Percentiles rank a stretch among this genome's conserved stretches.
phyloP scores from a whole-genome alignment of 2,113 vertebrate species.

The Paradoxurus hermaphroditus region DNA sequence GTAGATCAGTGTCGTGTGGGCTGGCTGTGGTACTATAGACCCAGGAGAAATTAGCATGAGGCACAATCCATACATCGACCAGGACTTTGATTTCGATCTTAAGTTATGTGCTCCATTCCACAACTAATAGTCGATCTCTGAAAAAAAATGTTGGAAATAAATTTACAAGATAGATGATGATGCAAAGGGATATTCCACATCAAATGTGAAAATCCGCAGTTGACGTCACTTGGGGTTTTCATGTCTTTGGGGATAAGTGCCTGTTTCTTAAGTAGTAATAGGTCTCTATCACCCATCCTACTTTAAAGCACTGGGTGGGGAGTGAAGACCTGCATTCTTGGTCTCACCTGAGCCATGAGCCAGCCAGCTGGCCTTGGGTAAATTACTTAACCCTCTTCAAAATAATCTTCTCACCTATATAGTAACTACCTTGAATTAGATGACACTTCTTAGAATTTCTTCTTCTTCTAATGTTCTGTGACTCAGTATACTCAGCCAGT shows the following conservation, averaged over 20 bases:
- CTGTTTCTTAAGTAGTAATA: background rate
- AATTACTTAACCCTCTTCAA: constrained; percentile 52
- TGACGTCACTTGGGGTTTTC: background rate
- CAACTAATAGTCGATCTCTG: background rate
- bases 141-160: background rate
- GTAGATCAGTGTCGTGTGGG: background rate
- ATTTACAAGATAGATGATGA: background rate
- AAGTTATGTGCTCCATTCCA: background rate
- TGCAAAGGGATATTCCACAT: background rate
- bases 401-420: constrained; percentile 37
- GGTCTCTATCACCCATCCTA: background rate
- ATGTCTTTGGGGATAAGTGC: background rate
- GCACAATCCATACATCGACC: background rate
- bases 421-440: constrained; percentile 30
- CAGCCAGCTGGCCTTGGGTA: constrained; percentile 3
- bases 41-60: background rate
- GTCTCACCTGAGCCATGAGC: background rate
- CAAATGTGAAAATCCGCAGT: background rate
- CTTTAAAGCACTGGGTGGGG: background rate
- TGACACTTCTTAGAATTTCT: constrained; percentile 51
- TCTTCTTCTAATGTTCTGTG: constrained; percentile 43
- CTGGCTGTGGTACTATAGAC: background rate
- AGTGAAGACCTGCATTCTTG: background rate
- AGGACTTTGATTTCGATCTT: background rate
- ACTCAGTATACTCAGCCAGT: constrained; percentile 17